Percentiles rank a stretch among this genome's conserved stretches.
phyloP scores from a whole-genome alignment of 2,797 vertebrate genomes.

The Triplophysa yarkandensis region DNA sequence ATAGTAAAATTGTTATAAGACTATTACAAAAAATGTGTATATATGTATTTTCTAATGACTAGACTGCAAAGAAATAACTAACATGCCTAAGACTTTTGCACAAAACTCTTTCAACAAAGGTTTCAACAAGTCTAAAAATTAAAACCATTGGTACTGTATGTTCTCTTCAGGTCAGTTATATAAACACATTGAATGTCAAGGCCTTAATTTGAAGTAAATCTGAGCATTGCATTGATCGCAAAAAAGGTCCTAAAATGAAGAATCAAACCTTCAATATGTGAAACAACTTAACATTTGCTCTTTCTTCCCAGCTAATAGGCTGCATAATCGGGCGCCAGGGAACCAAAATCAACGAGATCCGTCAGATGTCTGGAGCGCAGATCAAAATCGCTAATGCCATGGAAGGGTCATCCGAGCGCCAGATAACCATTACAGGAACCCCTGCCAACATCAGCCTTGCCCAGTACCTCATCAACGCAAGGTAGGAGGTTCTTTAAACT shows the following conservation, averaged over 20 bases:
- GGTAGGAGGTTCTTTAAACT: constrained; percentile 71
- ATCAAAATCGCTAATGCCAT: constrained; percentile 98
- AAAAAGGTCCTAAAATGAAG: too few species aligned
- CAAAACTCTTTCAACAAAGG: too few species aligned
- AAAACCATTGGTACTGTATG: neutral
- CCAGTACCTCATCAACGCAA: constrained; percentile 98
- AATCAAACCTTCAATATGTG: constrained; percentile 29
- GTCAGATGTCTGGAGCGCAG: constrained; percentile 98
- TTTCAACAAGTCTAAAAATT: neutral
- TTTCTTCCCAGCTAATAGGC: constrained; percentile 91
- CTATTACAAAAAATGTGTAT: too few species aligned
- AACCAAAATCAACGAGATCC: constrained; percentile 99
- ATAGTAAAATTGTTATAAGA: too few species aligned
- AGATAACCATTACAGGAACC: constrained; percentile 97
- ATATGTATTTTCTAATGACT: too few species aligned
- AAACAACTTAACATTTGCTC: constrained; percentile 52
- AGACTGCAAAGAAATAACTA: too few species aligned
- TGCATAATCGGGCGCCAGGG: constrained; percentile 98
- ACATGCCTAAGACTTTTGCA: too few species aligned
- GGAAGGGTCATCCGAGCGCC: constrained; percentile 94
- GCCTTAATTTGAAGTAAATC: neutral
- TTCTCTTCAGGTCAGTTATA: neutral
- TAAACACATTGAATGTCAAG: neutral
- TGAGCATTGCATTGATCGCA: too few species aligned
- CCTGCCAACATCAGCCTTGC: constrained; percentile 98